phyloP scores from a whole-genome alignment of 2,888 invertebrate species.

The Scaptomyza cyrtandrae region DNA sequence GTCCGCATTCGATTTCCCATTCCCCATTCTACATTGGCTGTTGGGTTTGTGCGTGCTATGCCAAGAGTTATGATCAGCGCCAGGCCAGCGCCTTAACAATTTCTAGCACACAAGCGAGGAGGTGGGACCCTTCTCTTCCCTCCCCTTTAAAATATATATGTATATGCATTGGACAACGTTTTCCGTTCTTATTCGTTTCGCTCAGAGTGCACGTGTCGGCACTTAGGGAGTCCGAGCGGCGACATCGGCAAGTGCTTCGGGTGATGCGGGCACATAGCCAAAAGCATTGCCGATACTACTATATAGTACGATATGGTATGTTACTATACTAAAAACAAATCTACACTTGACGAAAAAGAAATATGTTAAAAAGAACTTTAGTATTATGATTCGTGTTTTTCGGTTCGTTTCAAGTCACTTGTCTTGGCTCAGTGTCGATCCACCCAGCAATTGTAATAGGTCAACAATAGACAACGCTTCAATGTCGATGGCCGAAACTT shows the following conservation, averaged over 20 bases:
- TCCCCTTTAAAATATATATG: background rate
- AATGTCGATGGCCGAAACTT: conserved; percentile 20
- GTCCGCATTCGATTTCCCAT: conserved; percentile 17
- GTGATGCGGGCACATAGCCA: conserved; percentile 71
- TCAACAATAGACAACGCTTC: conserved; percentile 26
- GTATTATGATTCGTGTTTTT: no score
- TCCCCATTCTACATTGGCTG: background rate
- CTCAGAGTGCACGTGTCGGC: conserved; percentile 72
- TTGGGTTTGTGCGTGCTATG: conserved; percentile 22
- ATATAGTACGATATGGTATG: background rate
- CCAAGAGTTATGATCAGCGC: conserved; percentile 55
- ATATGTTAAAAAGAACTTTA: no score
- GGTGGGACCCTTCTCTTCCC: background rate
- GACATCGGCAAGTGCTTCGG: conserved; percentile 56
- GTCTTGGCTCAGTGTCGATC: conserved; percentile 17
- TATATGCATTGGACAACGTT: conserved; percentile 26
- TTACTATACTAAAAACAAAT: no score
- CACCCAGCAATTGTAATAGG: conserved; percentile 28
- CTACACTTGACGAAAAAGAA: background rate
- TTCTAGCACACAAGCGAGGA: conserved; percentile 11
- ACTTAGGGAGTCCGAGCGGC: conserved; percentile 46
- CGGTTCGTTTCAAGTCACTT: background rate
- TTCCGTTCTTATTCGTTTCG: conserved; percentile 49
- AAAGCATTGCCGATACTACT: conserved; percentile 18
- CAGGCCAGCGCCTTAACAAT: conserved; percentile 34